Evolutionary conservation across 2,113 vertebrate genomes (phyloP), one percentile per base, ranked within the genome.

Genomic region (Pterocles orientalis): DNA sequence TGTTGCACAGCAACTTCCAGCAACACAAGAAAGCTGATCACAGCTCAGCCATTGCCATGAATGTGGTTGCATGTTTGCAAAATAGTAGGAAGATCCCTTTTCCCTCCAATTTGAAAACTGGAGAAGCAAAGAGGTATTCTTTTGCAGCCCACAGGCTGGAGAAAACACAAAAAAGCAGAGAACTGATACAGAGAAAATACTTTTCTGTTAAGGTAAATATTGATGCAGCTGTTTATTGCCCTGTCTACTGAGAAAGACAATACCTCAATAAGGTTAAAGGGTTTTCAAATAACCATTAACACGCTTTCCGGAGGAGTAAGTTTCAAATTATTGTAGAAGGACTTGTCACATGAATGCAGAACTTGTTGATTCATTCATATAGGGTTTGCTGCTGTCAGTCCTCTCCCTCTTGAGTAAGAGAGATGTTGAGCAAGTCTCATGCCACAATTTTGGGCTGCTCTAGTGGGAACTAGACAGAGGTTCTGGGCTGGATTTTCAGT

Each of bases 201-300:
- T 86, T 75, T 73, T 71, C 58, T 85, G 39, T 82, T 89, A 77
- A 88, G 68, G 53, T 69, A 94, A 93, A 96, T 95, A 92, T 91
- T 93, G 84, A 77, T 76, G 56, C 76, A 91, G 70, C 84, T 97
- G 80, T 93, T 95, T 92, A 82, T 92, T 93, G 31, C 24, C 17
- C 34, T 53, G 15, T 69, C 64, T 85, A 18, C 88, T 71, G 85
- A 71, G 57, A 45, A 24, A 88, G 92, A 73, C 21, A 94, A 66
- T 57, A 69, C 80, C 45, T 92, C 14, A 1, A 0, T 9, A 43
- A 80, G 58, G 60, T 79, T 68, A 94, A 83, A 88, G 57, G 26
- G 28, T 16, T 71, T 93, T 90, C 53, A 94, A 82, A 75, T 36
- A 76, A 87, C 88, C 31, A 83, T 65, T 82, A 54, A 48, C 24